Conservation (phyloP, 1,140 invertebrate species). For the Anadara kagoshimensis region DNA sequence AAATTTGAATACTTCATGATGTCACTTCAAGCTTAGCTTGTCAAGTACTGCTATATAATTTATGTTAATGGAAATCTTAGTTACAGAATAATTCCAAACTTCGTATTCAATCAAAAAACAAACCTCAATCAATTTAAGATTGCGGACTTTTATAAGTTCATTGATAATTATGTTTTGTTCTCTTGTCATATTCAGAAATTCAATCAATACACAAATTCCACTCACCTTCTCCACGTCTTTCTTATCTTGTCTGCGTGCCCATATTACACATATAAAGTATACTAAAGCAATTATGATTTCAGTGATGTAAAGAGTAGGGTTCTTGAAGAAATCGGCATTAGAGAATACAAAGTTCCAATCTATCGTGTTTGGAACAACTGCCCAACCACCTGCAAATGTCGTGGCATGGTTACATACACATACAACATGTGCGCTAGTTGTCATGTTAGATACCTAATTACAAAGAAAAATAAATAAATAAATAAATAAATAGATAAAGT, state of each 20-base stretch:
- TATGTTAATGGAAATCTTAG: no score
- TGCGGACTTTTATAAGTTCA: no score
- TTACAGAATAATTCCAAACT: no score
- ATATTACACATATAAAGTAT: conserved; percentile 74
- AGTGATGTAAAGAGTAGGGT: conserved; percentile 77
- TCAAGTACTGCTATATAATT: no score
- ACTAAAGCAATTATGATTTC: conserved; percentile 74
- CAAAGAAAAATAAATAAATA: not conserved
- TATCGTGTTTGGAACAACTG: conserved; percentile 72
- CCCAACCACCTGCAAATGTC: conserved; percentile 71
- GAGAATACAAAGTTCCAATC: conserved; percentile 73
- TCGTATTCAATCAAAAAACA: no score
- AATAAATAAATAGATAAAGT: not conserved
- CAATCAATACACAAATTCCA: not conserved
- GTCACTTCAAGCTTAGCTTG: no score
- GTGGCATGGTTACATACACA: conserved; percentile 72
- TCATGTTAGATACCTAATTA: conserved; percentile 52
- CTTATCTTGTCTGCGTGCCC: conserved; percentile 75
- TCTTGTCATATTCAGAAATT: no score
- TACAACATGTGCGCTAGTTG: conserved; percentile 42
- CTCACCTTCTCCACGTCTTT: conserved; percentile 74
- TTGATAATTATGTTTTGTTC: no score
- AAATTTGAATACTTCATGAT: no score
- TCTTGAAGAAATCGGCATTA: conserved; percentile 76
- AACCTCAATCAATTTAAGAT: no score